Base-by-base conservation (phyloP, 2,797 vertebrate species). In the Hafferia zeledoni region DNA sequence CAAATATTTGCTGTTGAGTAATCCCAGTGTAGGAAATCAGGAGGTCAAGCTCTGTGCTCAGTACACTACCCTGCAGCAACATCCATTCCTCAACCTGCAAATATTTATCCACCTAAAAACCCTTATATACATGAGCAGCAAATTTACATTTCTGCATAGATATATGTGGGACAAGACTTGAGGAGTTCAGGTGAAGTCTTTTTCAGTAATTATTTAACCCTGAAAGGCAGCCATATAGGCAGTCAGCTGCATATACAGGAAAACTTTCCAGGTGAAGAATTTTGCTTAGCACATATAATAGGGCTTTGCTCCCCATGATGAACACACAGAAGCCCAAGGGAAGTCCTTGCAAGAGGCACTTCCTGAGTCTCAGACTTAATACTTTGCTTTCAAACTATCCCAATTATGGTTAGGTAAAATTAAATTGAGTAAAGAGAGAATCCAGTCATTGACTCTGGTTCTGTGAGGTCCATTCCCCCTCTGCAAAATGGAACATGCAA, bases 21-120 rank as follows among this genome's bases (percentile, higher is more conserved):
- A 76, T n/a, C 39, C 72, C 68, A 50, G 76, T 0, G 1, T 15
- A 65, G 5, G 3, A 10, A 50, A 35, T 1, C n/a, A 23, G 0
- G 33, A 39, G 50, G 61, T 13, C 43, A n/a, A 74, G 79, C 35
- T 12, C 78, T 19, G 35, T 22, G 35, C 79, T 50, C 50, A 52
- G 16, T 15, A 30, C 39, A 7, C 30, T 53, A 3, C 55, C 87
- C 53, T 16, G 69, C 61, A 84, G 74, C 59, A 52, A 93, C 57
- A 61, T 14, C 25, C 71, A 27, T 53, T 69, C 43, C 63, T 88
- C 50, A 19, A 23, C 59, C 59, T 7, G 15, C 82, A 59, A 55
- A 53, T 44, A 77, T 25, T 79, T 59, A 67, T 17, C 74, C 47
- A 59, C 35, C 14, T 55, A 17, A 76, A 87, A 3, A 0, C 39